Evolutionary conservation across 2,113 vertebrate genomes (phyloP).

Genomic region (Alces alces): DNA sequence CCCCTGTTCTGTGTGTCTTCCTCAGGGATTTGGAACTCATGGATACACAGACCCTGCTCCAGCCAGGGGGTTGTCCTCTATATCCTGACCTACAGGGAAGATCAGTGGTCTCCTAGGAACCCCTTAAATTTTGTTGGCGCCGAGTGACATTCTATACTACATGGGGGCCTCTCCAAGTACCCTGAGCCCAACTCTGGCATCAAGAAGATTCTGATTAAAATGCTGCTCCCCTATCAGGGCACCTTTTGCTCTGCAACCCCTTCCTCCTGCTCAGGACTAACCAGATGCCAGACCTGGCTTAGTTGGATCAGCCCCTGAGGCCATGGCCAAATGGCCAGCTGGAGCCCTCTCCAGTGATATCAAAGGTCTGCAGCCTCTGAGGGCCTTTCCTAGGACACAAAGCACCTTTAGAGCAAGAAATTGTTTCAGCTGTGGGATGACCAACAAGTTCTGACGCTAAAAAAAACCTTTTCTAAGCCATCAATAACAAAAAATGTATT

Average conservation of each 20-base stretch:
- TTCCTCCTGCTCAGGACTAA: not conserved
- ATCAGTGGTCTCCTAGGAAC: not conserved
- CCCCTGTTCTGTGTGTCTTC: not conserved
- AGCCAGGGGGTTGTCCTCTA: not conserved
- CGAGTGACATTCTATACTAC: not conserved
- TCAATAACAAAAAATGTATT: not conserved
- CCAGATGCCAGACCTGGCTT: not conserved
- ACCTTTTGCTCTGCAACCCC: not conserved
- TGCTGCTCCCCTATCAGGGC: not conserved
- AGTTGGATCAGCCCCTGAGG: not conserved
- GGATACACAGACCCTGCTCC: not conserved
- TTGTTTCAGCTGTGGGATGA: not conserved
- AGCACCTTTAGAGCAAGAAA: not conserved
- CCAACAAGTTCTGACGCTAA: not conserved
- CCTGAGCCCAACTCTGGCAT: not conserved
- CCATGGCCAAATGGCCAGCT: not conserved
- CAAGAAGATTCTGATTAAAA: not conserved
- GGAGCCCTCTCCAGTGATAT: not conserved
- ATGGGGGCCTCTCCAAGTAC: not conserved
- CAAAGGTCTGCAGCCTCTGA: not conserved
- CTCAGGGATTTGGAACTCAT: not conserved
- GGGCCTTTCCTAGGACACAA: not conserved
- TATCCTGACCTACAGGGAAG: not conserved
- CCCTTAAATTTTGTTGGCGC: not conserved
- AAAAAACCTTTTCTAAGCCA: not conserved